phyloP scores from a whole-genome alignment of 2,113 vertebrate genomes.

The Cyphomyrus plagiostoma region DNA sequence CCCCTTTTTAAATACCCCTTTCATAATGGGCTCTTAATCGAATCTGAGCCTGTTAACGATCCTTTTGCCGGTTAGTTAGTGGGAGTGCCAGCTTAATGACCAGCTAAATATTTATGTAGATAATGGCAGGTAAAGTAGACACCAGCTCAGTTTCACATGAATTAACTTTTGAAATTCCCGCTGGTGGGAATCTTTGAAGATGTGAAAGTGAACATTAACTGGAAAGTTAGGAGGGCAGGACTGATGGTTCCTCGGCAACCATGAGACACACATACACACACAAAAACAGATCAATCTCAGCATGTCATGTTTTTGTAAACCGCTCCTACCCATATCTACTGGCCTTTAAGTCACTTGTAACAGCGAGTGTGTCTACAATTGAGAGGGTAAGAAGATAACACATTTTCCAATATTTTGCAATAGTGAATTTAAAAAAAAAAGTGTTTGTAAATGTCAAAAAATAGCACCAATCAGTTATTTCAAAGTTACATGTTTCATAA shows the following conservation, averaged over 20 bases:
- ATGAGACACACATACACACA: neutral
- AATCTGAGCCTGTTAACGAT: neutral
- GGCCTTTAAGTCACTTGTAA: neutral
- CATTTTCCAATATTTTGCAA: neutral
- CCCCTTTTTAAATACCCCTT: neutral
- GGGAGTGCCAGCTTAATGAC: neutral
- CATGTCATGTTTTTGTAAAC: neutral
- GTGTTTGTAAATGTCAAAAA: neutral
- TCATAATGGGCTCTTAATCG: neutral
- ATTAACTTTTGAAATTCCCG: neutral
- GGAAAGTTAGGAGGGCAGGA: neutral
- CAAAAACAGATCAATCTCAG: neutral
- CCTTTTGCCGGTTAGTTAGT: neutral
- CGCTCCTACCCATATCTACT: neutral
- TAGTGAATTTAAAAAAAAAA: neutral
- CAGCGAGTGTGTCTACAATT: neutral
- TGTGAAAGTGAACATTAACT: neutral
- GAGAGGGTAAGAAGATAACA: neutral
- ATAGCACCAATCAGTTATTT: neutral
- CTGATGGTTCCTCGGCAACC: constrained; percentile 5
- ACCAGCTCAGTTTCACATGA: neutral
- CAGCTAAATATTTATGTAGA: neutral
- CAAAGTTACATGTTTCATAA: neutral
- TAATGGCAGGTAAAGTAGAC: neutral
- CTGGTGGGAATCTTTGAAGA: neutral